Conservation (phyloP, 2,888 invertebrate genomes). For the Ochlodes sylvanus region DNA sequence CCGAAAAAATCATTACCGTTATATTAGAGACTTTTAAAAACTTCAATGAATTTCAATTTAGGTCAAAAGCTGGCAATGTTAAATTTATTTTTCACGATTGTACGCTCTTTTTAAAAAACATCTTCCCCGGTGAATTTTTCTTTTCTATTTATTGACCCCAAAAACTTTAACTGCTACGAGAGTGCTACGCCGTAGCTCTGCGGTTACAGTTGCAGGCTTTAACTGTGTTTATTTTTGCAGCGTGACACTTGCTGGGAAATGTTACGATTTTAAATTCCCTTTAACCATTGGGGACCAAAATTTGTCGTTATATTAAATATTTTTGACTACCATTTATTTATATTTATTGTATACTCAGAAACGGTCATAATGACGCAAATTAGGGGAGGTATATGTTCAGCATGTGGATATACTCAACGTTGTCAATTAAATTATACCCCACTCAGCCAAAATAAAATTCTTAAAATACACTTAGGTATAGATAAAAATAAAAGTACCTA, state of each 20-base stretch:
- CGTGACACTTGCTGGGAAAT: conserved; percentile 23
- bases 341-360: no score
- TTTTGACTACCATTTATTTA: not conserved
- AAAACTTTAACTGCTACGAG: conserved; percentile 37
- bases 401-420: no score
- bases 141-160: conserved; percentile 35
- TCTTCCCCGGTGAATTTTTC: conserved; percentile 25
- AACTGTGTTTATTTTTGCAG: conserved; percentile 29
- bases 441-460: no score
- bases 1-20: no score
- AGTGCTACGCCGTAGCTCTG: conserved; percentile 39
- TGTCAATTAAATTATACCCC: no score
- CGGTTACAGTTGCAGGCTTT: conserved; percentile 28
- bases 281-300: not conserved
- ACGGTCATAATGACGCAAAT: no score
- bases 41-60: conserved; percentile 1
- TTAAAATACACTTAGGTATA: no score
- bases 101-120: conserved; percentile 18
- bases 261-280: not conserved
- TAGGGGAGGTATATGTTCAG: no score
- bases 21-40: no score
- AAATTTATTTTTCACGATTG: conserved; percentile 23
- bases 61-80: conserved; percentile 21
- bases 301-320: not conserved
- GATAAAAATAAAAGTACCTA: no score